Evolutionary conservation across 1,140 invertebrate species (phyloP), one percentile per base, ranked within the genome.

Genomic region (Drosophila repleta): DNA sequence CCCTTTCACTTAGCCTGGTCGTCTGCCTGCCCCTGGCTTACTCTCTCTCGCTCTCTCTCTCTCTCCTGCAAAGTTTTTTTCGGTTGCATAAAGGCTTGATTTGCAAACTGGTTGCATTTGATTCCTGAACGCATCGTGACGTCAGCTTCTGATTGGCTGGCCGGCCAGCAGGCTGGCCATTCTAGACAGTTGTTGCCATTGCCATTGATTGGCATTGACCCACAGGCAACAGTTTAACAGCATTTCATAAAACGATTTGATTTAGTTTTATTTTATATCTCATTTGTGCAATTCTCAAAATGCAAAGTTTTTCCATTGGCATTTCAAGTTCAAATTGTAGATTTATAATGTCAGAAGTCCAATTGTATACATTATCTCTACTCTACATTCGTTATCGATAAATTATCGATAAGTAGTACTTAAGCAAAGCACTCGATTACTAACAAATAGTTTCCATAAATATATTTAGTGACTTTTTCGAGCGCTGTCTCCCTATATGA

Each of bases 121-220:
- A 8, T 62, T 15, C 21, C 56, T 43, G 32, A 35, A n/a, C 46
- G 4, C 11, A 29, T 13, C 18, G 49, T 71, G 62, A 71, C 53
- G 68, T 71, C 68, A 66, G 37, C 32, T 53, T 26, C n/a, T 43
- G n/a, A 43, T 43, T 6, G 18, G 15, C 39, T 43, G 2, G 32
- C 1, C 1, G 37, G n/a, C 20, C n/a, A 26, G 35, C 35, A 11
- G 37, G 17, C 26, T 18, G 37, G 26, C 24, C 11, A 37, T 71
- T 71, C 68, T 71, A 51, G 17, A 49, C 32, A 53, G 8, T 29
- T 18, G 15, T 8, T 17, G 39, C 32, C 32, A 35, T 35, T 35
- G 43, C 51, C 61, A 56, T 15, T 43, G 51, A 53, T 55, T 60
- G 63, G 46, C 62, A 71, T 66, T 71, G 68, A 71, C 68, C 68